These are phyloP conservation scores for Coryphaenoides rupestris DNA, from an alignment of 2,113 vertebrate species.

Conservation along the genomic window DNA sequence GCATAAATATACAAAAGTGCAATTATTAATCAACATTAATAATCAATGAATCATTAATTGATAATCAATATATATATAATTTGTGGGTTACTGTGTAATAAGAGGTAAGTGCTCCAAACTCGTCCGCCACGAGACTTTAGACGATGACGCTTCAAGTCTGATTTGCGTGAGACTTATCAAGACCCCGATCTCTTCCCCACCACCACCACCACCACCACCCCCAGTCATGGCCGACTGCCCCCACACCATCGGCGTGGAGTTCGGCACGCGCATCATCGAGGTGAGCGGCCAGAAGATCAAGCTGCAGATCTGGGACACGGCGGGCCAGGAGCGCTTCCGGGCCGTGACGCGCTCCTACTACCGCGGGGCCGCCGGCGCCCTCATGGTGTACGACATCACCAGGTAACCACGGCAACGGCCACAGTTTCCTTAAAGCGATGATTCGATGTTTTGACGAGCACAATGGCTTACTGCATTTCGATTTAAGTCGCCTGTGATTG, in stretches of 20 bases:
- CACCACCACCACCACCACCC: slow-evolving; percentile 4
- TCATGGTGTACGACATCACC: slow-evolving; percentile 99
- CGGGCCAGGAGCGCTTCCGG: slow-evolving; percentile 96
- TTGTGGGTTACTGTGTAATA: no score
- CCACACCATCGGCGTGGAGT: slow-evolving; percentile 98
- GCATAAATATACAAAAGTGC: no score
- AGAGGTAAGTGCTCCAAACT: no score
- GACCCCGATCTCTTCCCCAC: no score
- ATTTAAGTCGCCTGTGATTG: no score
- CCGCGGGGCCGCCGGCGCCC: slow-evolving; percentile 93
- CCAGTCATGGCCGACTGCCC: slow-evolving; percentile 99
- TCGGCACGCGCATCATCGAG: slow-evolving; percentile 98
- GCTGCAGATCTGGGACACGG: slow-evolving; percentile 99
- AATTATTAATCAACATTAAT: no score
- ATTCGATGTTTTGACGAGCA: background rate
- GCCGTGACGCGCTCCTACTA: slow-evolving; percentile 98
- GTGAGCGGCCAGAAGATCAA: slow-evolving; percentile 99
- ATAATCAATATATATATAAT: no score
- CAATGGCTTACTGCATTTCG: no score
- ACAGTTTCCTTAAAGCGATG: background rate
- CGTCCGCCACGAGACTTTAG: no score
- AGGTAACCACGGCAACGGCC: slow-evolving; percentile 69
- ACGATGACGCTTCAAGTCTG: no score
- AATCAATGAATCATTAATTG: no score
- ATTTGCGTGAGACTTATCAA: no score